These are phyloP conservation scores for Drosophila melanogaster DNA, from an alignment of 1,140 invertebrate genomes.

Conservation along the genomic window DNA sequence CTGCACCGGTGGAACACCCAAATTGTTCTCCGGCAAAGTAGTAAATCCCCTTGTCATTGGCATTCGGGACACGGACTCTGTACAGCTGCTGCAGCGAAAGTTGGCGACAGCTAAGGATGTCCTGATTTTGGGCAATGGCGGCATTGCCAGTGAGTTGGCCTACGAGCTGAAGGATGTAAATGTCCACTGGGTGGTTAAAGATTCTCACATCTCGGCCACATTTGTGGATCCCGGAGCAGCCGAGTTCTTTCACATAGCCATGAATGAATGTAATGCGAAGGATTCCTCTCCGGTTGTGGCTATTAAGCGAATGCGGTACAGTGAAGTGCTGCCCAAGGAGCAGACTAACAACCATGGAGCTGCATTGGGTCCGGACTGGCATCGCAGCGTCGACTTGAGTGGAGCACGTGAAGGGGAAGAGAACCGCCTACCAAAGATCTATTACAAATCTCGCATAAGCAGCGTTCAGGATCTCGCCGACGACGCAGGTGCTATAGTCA, in stretches of 20 bases:
- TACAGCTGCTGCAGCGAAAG: slow-evolving; percentile 90
- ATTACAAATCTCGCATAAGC: slow-evolving; percentile 55
- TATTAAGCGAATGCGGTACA: slow-evolving; percentile 90
- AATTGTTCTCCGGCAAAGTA: slow-evolving; percentile 88
- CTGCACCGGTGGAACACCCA: slow-evolving; percentile 94
- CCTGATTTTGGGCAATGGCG: slow-evolving; percentile 97
- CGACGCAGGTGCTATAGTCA: slow-evolving; percentile 9
- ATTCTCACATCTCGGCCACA: slow-evolving; percentile 95
- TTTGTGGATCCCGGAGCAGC: slow-evolving; percentile 98
- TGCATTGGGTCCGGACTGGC: slow-evolving; percentile 98
- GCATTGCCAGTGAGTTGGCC: slow-evolving; percentile 98
- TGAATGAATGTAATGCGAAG: slow-evolving; percentile 31
- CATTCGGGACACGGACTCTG: slow-evolving; percentile 98
- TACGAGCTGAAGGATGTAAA: slow-evolving; percentile 94
- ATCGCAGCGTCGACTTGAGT: slow-evolving; percentile 88
- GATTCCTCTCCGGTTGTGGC: slow-evolving; percentile 47
- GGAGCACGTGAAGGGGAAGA: slow-evolving; percentile 76
- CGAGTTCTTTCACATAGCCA: slow-evolving; percentile 91
- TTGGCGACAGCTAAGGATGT: slow-evolving; percentile 89
- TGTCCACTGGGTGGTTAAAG: slow-evolving; percentile 97
- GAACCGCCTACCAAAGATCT: slow-evolving; percentile 42
- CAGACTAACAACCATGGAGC: slow-evolving; percentile 87
- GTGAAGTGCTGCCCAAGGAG: slow-evolving; percentile 80
- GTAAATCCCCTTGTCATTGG: slow-evolving; percentile 88
- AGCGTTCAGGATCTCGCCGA: slow-evolving; percentile 7